These are phyloP conservation scores for Karalla daura DNA, from an alignment of 2,797 vertebrate genomes.

Conservation along the genomic window DNA sequence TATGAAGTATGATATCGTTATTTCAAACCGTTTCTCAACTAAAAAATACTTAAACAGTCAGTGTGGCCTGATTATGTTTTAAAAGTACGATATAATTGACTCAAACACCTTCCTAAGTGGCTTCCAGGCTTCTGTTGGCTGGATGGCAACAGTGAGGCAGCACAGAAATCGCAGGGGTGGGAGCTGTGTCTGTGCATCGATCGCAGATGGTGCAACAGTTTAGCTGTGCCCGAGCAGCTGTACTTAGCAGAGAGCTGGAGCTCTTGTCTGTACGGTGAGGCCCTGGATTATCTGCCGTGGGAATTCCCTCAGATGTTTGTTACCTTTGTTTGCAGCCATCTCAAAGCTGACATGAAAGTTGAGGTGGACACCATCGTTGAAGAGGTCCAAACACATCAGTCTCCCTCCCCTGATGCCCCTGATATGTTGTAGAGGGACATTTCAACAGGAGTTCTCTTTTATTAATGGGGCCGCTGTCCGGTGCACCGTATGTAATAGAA, in stretches of 20 bases:
- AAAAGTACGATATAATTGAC: too few relatives aligned
- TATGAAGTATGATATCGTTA: too few relatives aligned
- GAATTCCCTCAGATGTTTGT: not conserved
- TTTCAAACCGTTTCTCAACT: too few relatives aligned
- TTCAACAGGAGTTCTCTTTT: not conserved
- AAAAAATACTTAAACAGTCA: too few relatives aligned
- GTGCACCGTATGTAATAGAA: not conserved
- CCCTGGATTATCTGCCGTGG: not conserved
- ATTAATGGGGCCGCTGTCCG: not conserved
- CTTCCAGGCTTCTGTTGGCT: not conserved
- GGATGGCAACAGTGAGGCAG: not conserved
- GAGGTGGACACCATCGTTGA: not conserved
- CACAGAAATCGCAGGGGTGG: not conserved
- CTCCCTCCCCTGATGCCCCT: not conserved
- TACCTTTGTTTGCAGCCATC: not conserved
- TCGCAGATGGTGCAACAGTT: not conserved
- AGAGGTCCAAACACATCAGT: not conserved
- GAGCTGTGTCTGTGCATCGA: not conserved
- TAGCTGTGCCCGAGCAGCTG: not conserved
- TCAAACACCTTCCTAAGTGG: too few relatives aligned
- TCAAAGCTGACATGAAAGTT: not conserved
- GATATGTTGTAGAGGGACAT: not conserved
- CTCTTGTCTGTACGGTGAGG: not conserved
- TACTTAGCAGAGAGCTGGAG: not conserved
- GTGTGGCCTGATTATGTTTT: too few relatives aligned